A percentile compares a stretch with the other conserved stretches of the same genome.
Conservation (phyloP, 92 coral and sea anemone genomes). For the Porites rus region DNA sequence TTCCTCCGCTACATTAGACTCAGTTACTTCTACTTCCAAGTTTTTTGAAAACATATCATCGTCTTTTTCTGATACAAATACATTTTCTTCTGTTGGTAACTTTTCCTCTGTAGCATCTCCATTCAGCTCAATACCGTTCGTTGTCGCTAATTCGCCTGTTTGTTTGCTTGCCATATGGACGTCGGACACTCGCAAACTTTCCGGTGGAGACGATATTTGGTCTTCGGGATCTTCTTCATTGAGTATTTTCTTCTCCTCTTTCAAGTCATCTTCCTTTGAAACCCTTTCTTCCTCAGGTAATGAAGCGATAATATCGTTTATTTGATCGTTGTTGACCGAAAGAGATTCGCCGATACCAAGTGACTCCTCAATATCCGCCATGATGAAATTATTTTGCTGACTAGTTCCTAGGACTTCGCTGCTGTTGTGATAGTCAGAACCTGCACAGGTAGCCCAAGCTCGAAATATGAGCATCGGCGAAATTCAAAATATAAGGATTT, state of each 20-base stretch:
- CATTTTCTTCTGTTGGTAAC: neutral
- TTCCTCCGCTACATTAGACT: neutral
- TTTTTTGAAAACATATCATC: slow-evolving; percentile 11
- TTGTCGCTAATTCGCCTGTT: slow-evolving; percentile 2
- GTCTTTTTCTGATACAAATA: neutral
- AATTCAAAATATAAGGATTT: too few species aligned
- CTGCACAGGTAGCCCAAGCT: too few species aligned
- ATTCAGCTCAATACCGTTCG: neutral
- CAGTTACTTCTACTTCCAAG: neutral
- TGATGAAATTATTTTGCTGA: slow-evolving; percentile 1
- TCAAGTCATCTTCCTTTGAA: neutral
- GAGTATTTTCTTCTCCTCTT: neutral
- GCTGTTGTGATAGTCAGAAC: too few species aligned
- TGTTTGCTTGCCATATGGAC: slow-evolving; percentile 8
- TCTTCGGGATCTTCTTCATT: neutral
- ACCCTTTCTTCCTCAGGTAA: neutral
- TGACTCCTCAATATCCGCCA: slow-evolving; percentile 28
- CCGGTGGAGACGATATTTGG: neutral
- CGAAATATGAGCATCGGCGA: too few species aligned
- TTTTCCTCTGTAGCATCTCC: neutral
- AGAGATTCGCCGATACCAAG: neutral
- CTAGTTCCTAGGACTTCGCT: slow-evolving; percentile 16
- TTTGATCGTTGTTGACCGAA: neutral
- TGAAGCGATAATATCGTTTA: slow-evolving; percentile 11
- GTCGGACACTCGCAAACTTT: neutral